phyloP scores from a whole-genome alignment of 2,113 vertebrate species.

The Isurus oxyrinchus region DNA sequence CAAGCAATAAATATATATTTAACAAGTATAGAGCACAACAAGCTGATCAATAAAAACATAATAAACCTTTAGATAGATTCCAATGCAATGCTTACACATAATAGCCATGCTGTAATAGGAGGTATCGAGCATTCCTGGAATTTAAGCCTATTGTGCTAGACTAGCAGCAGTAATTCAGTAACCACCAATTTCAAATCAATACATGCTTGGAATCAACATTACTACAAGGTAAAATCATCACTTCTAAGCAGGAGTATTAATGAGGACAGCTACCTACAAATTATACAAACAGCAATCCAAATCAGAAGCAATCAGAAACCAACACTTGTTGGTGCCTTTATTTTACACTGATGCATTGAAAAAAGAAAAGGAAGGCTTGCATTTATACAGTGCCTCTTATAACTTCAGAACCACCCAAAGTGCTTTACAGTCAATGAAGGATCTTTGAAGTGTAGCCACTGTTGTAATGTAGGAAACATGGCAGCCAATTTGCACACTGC shows the following conservation, averaged over 20 bases:
- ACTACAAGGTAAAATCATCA: neutral
- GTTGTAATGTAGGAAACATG: neutral
- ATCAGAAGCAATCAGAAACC: neutral
- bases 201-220: neutral
- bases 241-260: neutral
- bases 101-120: neutral
- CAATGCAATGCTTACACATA: neutral
- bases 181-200: neutral
- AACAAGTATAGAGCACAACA: neutral
- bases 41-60: neutral
- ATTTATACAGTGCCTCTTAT: neutral
- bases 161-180: neutral
- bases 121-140: neutral
- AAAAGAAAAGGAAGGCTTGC: neutral
- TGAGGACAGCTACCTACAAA: neutral
- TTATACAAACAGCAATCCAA: neutral
- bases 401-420: too few species aligned
- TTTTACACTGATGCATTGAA: neutral
- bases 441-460: too few species aligned
- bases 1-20: neutral
- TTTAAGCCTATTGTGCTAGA: neutral
- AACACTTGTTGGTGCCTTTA: neutral
- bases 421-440: too few species aligned
- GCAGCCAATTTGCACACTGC: neutral
- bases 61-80: neutral